Evolutionary conservation across 2,888 invertebrate species (phyloP), one percentile per base, ranked within the genome.

Genomic region (Stratiomys singularior): DNA sequence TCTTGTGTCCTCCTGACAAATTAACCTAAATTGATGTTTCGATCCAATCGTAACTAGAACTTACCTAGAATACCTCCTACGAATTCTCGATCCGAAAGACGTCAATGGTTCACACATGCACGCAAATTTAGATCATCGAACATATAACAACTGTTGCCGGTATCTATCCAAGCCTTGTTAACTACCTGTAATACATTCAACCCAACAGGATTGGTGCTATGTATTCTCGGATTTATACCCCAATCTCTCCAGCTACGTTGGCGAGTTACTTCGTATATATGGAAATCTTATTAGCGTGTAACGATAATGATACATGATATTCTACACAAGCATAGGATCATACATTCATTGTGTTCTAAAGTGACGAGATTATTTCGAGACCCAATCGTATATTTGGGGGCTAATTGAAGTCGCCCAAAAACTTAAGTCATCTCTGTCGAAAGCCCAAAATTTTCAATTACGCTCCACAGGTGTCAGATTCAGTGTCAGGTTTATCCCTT

Each of bases 401-500:
- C 37, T 74, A 74, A 74, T 74, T 23, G 60, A 47, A 47, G 7
- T n/a, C 30, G 60, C 58, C 30, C 30, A 58, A 74, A 58, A 21
- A 1, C n/a, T 28, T 11, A 4, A 37, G n/a, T 4, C 72, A 18
- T 11, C 11, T 72, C 58, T 37, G 56, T 30, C 15, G 21, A 44
- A 74, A 74, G 25, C 46, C 58, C 28, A 27, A 58, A 21, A 58
- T 58, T 60, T 74, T 37, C 58, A 74, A 30, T 74, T 37, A 60
- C 44, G 13, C 37, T 58, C 60, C 58, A 60, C 74, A 74, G 74
- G 74, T 74, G 74, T 74, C 74, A 74, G 58, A 58, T 74, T 74
- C 28, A 74, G 58, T 74, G 74, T 74, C 74, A 74, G 44, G 72
- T 60, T 74, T 74, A 74, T 74, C 74, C 74, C 44, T 74, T 74